phyloP scores from a whole-genome alignment of 2,888 invertebrate species.

The Drosophila austrosaltans region DNA sequence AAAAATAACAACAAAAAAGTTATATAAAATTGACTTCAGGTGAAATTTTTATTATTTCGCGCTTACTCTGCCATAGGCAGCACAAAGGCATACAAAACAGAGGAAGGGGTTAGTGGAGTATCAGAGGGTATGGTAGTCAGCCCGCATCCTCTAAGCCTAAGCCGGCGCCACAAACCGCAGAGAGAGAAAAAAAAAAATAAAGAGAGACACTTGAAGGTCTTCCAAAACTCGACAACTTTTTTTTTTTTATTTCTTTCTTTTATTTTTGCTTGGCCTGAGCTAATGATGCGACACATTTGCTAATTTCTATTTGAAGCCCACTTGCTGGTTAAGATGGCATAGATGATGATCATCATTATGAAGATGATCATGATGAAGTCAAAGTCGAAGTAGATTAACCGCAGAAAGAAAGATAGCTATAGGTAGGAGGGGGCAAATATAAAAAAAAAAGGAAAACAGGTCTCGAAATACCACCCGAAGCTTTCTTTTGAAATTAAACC shows the following conservation, averaged over 20 bases:
- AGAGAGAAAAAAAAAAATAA: constrained; percentile 30
- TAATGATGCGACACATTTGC: constrained; percentile 82
- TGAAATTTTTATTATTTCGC: constrained; percentile 61
- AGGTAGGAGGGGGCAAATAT: constrained; percentile 9
- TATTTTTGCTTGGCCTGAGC: constrained; percentile 62
- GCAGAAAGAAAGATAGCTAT: constrained; percentile 35
- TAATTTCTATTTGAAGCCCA: constrained; percentile 78
- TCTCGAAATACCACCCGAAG: constrained; percentile 64
- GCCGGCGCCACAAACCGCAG: constrained; percentile 77
- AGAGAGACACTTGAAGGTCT: constrained; percentile 67
- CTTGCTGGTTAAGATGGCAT: constrained; percentile 54
- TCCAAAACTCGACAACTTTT: constrained; percentile 44
- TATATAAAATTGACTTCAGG: constrained; percentile 61
- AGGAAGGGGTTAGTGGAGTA: not conserved
- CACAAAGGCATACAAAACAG: constrained; percentile 35
- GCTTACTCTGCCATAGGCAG: constrained; percentile 16
- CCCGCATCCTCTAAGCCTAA: constrained; percentile 77
- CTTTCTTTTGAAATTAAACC: constrained; percentile 77
- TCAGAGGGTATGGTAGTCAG: not conserved
- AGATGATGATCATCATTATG: constrained; percentile 37
- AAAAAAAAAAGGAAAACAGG: constrained; percentile 46
- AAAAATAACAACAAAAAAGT: constrained; percentile 20
- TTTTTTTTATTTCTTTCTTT: constrained; percentile 10
- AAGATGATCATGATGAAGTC: constrained; percentile 16
- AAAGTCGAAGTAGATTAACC: constrained; percentile 35